These are phyloP conservation scores for Pasiphila rectangulata DNA, from an alignment of 2,888 invertebrate genomes.

Conservation along the genomic window DNA sequence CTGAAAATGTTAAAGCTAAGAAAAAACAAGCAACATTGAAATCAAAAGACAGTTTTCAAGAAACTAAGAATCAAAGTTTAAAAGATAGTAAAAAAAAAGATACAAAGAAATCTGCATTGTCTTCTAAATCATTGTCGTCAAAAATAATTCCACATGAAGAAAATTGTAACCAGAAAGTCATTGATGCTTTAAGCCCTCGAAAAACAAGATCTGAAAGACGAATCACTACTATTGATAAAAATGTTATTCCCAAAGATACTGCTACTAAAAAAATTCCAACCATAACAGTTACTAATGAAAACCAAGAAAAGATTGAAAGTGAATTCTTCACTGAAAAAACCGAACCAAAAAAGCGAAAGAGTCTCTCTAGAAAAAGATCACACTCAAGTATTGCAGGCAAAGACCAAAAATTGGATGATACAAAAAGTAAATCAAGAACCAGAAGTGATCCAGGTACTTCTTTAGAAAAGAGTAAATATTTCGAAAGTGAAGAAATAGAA, in stretches of 20 bases:
- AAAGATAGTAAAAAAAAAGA: neutral
- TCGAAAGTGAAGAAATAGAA: conserved; percentile 36
- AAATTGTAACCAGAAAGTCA: neutral
- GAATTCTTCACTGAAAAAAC: conserved; percentile 45
- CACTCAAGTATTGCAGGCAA: conserved; percentile 31
- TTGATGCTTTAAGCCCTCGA: conserved; percentile 13
- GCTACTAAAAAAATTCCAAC: conserved; percentile 38
- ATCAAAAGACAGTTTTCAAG: conserved; percentile 4
- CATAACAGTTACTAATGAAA: conserved; percentile 49
- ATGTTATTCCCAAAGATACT: conserved; percentile 7
- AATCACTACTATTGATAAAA: neutral
- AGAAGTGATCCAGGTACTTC: conserved; percentile 54
- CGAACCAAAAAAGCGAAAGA: conserved; percentile 31
- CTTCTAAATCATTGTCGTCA: conserved; percentile 14
- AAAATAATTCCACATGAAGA: conserved; percentile 12
- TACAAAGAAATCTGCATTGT: conserved; percentile 2
- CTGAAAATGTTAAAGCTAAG: conserved; percentile 12
- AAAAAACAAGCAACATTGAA: conserved; percentile 12
- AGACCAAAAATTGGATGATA: conserved; percentile 12
- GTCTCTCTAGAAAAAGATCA: conserved; percentile 38
- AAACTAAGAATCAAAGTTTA: neutral
- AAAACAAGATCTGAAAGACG: conserved; percentile 29
- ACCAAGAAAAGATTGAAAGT: conserved; percentile 46
- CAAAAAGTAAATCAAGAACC: conserved; percentile 40
- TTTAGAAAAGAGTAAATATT: conserved; percentile 62